These are phyloP conservation scores for Ctena decussata DNA, from an alignment of 2,888 invertebrate species.

Conservation along the genomic window DNA sequence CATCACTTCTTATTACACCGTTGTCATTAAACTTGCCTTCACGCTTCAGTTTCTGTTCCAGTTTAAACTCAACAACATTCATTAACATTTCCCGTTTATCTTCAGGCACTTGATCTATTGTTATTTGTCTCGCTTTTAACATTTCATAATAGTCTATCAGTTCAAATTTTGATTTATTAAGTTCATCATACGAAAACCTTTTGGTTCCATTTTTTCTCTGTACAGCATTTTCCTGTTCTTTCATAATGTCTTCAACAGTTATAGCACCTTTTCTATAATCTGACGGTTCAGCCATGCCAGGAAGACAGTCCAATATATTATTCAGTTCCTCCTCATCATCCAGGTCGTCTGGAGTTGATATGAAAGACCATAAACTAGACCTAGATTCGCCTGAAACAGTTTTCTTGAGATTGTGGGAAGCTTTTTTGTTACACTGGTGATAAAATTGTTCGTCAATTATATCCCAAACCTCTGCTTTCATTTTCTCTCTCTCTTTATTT, in stretches of 20 bases:
- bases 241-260: slow-evolving; percentile 63
- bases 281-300: slow-evolving; percentile 70
- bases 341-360: slow-evolving; percentile 70
- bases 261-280: slow-evolving; percentile 54
- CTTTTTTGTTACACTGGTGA: slow-evolving; percentile 66
- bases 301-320: slow-evolving; percentile 73
- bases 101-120: slow-evolving; percentile 61
- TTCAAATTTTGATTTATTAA: slow-evolving; percentile 67
- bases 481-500: slow-evolving; percentile 54
- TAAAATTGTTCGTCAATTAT: slow-evolving; percentile 69
- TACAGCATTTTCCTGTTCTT: slow-evolving; percentile 49
- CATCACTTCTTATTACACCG: slow-evolving; percentile 49
- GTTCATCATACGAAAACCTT: slow-evolving; percentile 47
- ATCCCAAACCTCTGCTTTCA: slow-evolving; percentile 65
- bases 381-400: slow-evolving; percentile 71
- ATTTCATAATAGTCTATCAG: slow-evolving; percentile 74
- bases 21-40: slow-evolving; percentile 23
- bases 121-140: slow-evolving; percentile 66
- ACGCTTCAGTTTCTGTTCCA: slow-evolving; percentile 49
- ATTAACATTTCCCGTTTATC: slow-evolving; percentile 63
- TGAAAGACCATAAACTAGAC: slow-evolving; percentile 73
- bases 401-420: slow-evolving; percentile 64
- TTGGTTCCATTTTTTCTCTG: slow-evolving; percentile 31
- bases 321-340: slow-evolving; percentile 67
- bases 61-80: slow-evolving; percentile 61